Evolutionary conservation across 2,113 vertebrate species (phyloP), one percentile per base, ranked within the genome.

Genomic region (Excalfactoria chinensis): DNA sequence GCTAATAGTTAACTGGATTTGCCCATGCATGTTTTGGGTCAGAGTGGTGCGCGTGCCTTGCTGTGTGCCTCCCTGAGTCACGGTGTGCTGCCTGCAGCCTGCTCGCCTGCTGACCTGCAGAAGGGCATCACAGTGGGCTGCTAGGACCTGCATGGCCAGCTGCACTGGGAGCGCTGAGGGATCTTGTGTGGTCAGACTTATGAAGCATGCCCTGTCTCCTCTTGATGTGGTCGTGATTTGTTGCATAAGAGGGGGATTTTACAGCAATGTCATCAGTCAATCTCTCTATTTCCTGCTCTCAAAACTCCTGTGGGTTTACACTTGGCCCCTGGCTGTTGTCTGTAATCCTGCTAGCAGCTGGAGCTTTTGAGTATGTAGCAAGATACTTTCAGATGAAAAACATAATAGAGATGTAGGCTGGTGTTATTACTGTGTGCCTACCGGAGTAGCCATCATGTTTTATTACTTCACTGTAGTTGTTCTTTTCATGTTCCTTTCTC

Each of bases 71-170:
- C 1, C 1, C 2, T 21, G 35, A 14, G 56, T 86, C 14, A 3
- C 1, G 4, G n/a, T 2, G 17, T 18, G 0, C 13, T 26, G 73
- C 87, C 43, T 11, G 48, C 59, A 35, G 63, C 23, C 9, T 23
- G 58, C 7, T 0, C 9, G n/a, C 2, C 1, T 0, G 4, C 21
- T 48, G 4, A 5, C 37, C 32, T 35, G 22, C 1, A 53, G 0
- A 5, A 15, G 64, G 10, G 2, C 15, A 63, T 74, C 66, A 49
- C 13, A 20, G 41, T 75, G 55, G 8, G 11, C 63, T 7, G 7
- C 37, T 3, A 35, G 1, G 9, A 51, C 10, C 64, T 11, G 56
- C 0, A 0, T 1, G 25, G 79, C 63, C 69, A 19, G 66, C 28
- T 3, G 17, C 20, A 0, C 26, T 21, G 74, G 48, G 77, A 86